Percentiles rank a stretch among this genome's conserved stretches.
Conservation (phyloP, 2,113 vertebrate genomes). For the Bombycilla garrulus region DNA sequence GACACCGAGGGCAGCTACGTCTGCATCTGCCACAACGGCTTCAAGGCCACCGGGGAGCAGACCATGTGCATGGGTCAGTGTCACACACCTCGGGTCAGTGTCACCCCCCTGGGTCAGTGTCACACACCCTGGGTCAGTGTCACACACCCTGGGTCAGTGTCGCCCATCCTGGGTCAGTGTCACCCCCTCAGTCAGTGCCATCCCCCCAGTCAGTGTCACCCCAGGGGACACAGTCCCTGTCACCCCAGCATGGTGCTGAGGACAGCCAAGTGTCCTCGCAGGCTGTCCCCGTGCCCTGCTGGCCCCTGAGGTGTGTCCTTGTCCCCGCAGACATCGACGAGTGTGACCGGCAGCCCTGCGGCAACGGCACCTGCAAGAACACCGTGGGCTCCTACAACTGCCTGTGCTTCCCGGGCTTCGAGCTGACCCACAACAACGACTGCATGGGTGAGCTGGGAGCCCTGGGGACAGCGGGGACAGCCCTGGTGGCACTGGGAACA, state of each 20-base stretch:
- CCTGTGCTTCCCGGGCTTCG: constrained; percentile 91
- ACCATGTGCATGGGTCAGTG: constrained; percentile 82
- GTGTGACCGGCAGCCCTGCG: constrained; percentile 88
- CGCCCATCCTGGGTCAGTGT: neutral
- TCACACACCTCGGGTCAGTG: neutral
- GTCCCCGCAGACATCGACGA: constrained; percentile 84
- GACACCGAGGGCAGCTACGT: constrained; percentile 89
- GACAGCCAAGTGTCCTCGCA: rapidly evolving
- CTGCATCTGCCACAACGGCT: constrained; percentile 91
- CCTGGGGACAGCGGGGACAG: too few relatives aligned
- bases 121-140: neutral
- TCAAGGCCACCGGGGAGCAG: constrained; percentile 85
- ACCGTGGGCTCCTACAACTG: constrained; percentile 92
- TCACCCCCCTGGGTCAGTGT: too few relatives aligned
- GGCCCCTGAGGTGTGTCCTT: neutral
- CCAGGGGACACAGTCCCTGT: neutral
- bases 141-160: neutral
- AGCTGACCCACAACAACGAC: constrained; percentile 86
- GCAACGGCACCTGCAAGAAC: constrained; percentile 93
- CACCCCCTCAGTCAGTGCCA: too few relatives aligned
- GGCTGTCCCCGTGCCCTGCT: neutral
- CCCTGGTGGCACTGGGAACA: too few relatives aligned
- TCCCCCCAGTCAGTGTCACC: constrained; percentile 75
- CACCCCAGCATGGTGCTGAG: neutral
- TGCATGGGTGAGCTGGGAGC: constrained; percentile 81